Percentiles rank a stretch among this genome's conserved stretches.
Evolutionary conservation across 2,113 vertebrate species (phyloP).

Genomic region (Myiopsitta monachus): DNA sequence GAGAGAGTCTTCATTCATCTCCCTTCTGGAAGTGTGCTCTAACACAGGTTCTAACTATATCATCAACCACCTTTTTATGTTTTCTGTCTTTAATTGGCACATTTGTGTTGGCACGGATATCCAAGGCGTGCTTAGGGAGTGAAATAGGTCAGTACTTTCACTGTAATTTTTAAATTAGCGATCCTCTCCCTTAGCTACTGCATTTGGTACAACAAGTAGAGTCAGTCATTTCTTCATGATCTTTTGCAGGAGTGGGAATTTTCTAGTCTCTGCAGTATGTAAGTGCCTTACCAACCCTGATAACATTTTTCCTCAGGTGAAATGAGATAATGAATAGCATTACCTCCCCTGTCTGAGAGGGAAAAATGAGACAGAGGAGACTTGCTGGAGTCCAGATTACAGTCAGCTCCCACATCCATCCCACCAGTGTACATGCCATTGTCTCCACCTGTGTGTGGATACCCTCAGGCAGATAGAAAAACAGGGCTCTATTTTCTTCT

Average conservation of each 20-base stretch:
- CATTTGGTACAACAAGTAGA: not conserved
- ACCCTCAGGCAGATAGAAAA: not conserved
- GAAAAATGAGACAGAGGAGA: not conserved
- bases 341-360: not conserved
- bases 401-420: not conserved
- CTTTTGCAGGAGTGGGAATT: not conserved
- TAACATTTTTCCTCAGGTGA: conserved; percentile 4
- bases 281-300: not conserved
- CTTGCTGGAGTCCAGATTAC: not conserved
- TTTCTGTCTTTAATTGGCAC: not conserved
- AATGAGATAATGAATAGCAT: not conserved
- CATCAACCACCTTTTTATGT: not conserved
- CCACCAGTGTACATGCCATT: fast-evolving
- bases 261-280: not conserved
- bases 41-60: not conserved
- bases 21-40: not conserved
- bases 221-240: not conserved
- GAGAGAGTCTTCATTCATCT: not conserved
- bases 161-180: not conserved
- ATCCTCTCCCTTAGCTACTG: not conserved
- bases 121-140: not conserved
- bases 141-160: not conserved
- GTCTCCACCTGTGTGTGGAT: not conserved
- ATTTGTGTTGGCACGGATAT: not conserved
- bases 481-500: not conserved